Percentiles rank a stretch among this genome's conserved stretches.
Conservation (phyloP, 2,113 vertebrate genomes). For the Myxocyprinus asiaticus region DNA sequence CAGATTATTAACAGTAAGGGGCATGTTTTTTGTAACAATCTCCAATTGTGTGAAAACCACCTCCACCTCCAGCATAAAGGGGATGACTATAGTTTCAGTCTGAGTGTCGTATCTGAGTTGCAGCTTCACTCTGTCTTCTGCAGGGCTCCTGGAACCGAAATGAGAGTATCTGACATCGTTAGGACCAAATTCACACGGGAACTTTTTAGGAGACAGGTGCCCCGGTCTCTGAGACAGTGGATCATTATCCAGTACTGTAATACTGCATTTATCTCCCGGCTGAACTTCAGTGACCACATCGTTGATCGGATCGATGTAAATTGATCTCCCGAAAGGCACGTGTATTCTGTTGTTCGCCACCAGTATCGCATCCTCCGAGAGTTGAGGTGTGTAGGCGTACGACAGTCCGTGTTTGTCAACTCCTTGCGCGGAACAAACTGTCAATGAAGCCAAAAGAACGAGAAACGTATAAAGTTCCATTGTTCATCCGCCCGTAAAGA, state of each 20-base stretch:
- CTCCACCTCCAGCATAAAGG: constrained; percentile 90
- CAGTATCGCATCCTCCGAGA: constrained; percentile 80
- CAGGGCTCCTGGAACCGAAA: constrained; percentile 88
- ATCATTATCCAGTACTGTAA: constrained; percentile 89
- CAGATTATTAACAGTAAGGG: constrained; percentile 84
- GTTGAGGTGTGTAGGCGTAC: constrained; percentile 72
- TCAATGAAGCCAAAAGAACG: constrained; percentile 65
- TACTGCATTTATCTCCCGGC: constrained; percentile 85
- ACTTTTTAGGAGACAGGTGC: constrained; percentile 85
- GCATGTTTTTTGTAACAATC: constrained; percentile 89
- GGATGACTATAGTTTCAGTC: constrained; percentile 84
- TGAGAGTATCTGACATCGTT: constrained; percentile 88
- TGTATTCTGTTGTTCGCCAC: constrained; percentile 88
- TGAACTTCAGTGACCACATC: constrained; percentile 91
- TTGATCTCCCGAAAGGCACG: constrained; percentile 88
- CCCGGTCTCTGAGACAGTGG: constrained; percentile 88
- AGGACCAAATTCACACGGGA: constrained; percentile 89
- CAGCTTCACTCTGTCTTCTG: constrained; percentile 83
- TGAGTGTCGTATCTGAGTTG: constrained; percentile 92
- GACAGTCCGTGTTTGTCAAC: constrained; percentile 66
- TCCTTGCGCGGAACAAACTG: constrained; percentile 60
- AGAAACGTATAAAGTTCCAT: constrained; percentile 65
- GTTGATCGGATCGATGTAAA: constrained; percentile 87
- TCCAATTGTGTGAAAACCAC: constrained; percentile 93
- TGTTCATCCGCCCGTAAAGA: constrained; percentile 15